Evolutionary conservation across 2,113 vertebrate genomes (phyloP), one percentile per base, ranked within the genome.

Genomic region (Orcinus orca): DNA sequence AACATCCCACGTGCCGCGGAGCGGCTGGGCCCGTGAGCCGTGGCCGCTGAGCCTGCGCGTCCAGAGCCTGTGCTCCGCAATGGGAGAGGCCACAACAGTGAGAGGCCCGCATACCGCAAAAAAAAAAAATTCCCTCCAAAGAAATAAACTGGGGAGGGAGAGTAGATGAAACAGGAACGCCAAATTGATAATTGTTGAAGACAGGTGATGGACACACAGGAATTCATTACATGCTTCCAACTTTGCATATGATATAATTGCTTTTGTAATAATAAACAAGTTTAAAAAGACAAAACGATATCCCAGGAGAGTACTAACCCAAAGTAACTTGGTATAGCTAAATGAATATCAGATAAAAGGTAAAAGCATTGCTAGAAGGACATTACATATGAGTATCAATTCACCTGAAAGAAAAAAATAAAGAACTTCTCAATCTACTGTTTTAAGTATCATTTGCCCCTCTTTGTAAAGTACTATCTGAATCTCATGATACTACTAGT

Each of bases 41-140:
- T 13, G 0, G 3, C 47, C 12, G 0, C 47, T 14, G 47, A 50
- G 47, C 12, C 47, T 50, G 12, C 0, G 47, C 3, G 0, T 50
- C 47, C 1, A 1, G 47, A 14, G 47, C 47, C 47, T 50, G 12
- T 50, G 47, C 47, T 50, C 47, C 12, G 12, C 47, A 50, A 50
- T 12, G 3, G 3, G 47, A 50, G 47, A 50, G 47, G 47, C 47
- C 47, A 13, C 47, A 13, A 50, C 12, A 50, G 47, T 14, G 47
- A 50, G 47, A 50, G 47, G 47, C 47, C 47, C 12, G 47, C 47
- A 9, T 47, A 47, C 10, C 9, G 44, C 44, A 15, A 15, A 53
- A 53, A 53, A 53, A 76, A 76, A 93, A 83, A 47, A 83, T 17
- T 47, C 53, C 17, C n/a, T 29, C 6, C 8, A 44, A 70, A 71